Conservation (phyloP, 2,797 vertebrate genomes). For the Lacerta bilineata region DNA sequence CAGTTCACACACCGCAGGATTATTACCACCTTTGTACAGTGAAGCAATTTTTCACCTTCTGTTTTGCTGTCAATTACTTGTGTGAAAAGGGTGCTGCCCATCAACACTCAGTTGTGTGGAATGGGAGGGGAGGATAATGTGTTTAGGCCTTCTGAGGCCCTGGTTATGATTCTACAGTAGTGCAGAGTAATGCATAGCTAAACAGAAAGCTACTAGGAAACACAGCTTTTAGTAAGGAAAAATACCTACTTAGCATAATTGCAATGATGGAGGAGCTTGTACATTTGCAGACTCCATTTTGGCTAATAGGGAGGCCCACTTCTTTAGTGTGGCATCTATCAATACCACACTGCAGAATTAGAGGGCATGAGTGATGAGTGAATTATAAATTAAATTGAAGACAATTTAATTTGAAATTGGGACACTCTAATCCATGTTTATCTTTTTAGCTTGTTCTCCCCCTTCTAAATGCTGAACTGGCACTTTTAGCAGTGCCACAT, state of each 20-base stretch:
- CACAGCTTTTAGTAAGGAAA: not conserved
- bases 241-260: not conserved
- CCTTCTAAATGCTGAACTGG: too few species aligned
- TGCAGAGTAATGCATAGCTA: not conserved
- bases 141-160: too few species aligned
- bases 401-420: not conserved
- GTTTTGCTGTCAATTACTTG: not conserved
- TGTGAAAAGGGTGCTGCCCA: not conserved
- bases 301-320: not conserved
- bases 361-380: not conserved
- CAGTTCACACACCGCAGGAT: too few species aligned
- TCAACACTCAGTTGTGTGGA: not conserved
- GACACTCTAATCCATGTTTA: not conserved
- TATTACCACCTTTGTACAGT: too few species aligned
- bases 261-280: not conserved
- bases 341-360: not conserved
- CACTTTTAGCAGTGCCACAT: too few species aligned
- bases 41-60: not conserved
- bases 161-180: not conserved
- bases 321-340: not conserved
- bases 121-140: too few species aligned
- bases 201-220: too few species aligned
- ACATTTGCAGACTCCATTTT: not conserved
- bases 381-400: not conserved
- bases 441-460: too few species aligned